Conservation (phyloP, 1,140 invertebrate genomes). For the Neuroterus valhalla region DNA sequence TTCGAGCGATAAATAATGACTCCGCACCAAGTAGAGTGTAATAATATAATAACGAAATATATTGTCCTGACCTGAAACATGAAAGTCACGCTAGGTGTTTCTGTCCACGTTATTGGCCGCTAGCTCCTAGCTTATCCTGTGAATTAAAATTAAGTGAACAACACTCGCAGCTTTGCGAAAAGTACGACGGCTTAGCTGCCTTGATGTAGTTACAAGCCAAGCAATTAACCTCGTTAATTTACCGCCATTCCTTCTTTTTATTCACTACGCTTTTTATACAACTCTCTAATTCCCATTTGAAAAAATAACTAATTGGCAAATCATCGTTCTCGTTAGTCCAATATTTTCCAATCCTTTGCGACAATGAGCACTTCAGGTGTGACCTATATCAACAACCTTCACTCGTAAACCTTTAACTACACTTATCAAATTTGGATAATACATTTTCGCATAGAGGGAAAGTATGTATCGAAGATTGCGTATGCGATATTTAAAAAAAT, state of each 20-base stretch:
- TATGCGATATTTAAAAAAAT: too few species aligned
- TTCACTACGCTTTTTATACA: too few species aligned
- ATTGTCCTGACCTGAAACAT: conserved; percentile 71
- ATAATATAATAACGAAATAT: conserved; percentile 72
- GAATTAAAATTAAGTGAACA: conserved; percentile 46
- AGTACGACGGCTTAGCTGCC: conserved; percentile 29
- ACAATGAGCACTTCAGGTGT: neutral
- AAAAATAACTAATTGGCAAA: conserved; percentile 15
- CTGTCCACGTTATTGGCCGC: conserved; percentile 64
- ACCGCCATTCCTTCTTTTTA: conserved; percentile 30
- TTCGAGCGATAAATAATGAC: conserved; percentile 62
- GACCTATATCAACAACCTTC: neutral
- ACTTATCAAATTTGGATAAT: too few species aligned
- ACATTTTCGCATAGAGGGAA: too few species aligned
- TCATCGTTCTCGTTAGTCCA: conserved; percentile 3
- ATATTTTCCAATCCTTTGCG: neutral
- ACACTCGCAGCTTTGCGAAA: conserved; percentile 35
- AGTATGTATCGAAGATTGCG: too few species aligned
- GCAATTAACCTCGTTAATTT: conserved; percentile 51
- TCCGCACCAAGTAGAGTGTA: conserved; percentile 46
- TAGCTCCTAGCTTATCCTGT: conserved; percentile 43
- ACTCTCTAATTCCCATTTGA: conserved; percentile 31
- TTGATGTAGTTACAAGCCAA: conserved; percentile 32
- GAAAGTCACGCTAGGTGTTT: conserved; percentile 68
- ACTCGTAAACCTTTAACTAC: too few species aligned